Evolutionary conservation across 2,797 vertebrate genomes (phyloP).

Genomic region (Acanthornis magna): DNA sequence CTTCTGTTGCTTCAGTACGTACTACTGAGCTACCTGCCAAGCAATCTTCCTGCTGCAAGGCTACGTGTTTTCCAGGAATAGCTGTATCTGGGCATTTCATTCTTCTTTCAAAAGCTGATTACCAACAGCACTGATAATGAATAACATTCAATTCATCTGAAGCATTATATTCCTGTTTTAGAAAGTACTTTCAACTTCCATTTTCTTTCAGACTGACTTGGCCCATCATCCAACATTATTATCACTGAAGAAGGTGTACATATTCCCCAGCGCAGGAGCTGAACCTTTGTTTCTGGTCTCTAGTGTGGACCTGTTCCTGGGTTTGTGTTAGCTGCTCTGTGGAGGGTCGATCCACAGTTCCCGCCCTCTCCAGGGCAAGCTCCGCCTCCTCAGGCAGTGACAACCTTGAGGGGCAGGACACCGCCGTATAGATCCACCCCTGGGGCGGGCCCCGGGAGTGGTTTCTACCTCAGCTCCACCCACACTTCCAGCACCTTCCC

Average conservation of each 20-base stretch:
- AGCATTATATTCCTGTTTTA: not conserved
- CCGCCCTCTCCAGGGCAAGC: no score
- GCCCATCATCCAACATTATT: not conserved
- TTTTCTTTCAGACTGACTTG: not conserved
- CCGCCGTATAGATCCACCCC: no score
- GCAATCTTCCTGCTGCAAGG: conserved; percentile 43
- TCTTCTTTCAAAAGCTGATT: conserved; percentile 45
- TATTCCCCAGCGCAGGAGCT: not conserved
- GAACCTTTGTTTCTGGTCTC: not conserved
- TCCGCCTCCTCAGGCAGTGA: no score
- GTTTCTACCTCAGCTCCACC: no score
- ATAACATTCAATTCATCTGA: conserved; percentile 15
- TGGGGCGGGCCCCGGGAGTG: no score
- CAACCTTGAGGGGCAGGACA: no score
- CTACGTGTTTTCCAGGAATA: not conserved
- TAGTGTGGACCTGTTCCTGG: not conserved
- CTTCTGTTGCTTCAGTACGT: conserved; percentile 49
- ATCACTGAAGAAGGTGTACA: not conserved
- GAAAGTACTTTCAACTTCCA: not conserved
- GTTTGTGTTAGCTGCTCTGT: not conserved
- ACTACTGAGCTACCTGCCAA: conserved; percentile 32
- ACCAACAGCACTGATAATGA: not conserved
- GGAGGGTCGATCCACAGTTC: no score
- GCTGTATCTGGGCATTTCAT: conserved; percentile 7
- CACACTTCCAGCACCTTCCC: no score